Percentiles rank a stretch among this genome's conserved stretches.
Evolutionary conservation across 2,888 invertebrate species (phyloP).

Genomic region (Plagiodera versicolora): DNA sequence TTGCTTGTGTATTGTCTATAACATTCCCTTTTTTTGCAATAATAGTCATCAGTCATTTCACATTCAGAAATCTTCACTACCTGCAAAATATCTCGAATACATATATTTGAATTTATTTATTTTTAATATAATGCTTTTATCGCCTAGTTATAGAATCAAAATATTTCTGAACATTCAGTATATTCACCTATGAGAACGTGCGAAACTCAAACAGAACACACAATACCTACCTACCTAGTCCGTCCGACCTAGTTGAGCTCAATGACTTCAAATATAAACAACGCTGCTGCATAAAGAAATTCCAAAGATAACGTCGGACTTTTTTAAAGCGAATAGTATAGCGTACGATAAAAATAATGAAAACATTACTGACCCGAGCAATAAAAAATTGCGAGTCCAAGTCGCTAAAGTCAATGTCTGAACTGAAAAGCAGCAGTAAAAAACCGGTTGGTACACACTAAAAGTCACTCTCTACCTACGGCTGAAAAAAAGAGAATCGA

Average conservation of each 20-base stretch:
- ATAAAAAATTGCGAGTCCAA: slow-evolving; percentile 50
- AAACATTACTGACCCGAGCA: slow-evolving; percentile 54
- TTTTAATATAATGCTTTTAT: no score
- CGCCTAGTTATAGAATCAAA: no score
- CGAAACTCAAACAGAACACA: slow-evolving; percentile 32
- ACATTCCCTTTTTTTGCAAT: no score
- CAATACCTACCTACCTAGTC: slow-evolving; percentile 12
- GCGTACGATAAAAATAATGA: slow-evolving; percentile 53
- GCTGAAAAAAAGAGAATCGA: slow-evolving; percentile 43
- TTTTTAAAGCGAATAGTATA: slow-evolving; percentile 47
- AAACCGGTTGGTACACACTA: slow-evolving; percentile 49
- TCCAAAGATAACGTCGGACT: slow-evolving; percentile 36
- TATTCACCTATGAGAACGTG: slow-evolving; percentile 23
- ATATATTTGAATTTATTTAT: no score
- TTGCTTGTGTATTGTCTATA: no score
- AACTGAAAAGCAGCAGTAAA: slow-evolving; percentile 49
- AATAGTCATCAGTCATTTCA: no score
- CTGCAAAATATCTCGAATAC: no score
- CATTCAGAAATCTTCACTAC: no score
- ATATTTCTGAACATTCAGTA: neutral
- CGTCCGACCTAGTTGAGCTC: slow-evolving; percentile 22
- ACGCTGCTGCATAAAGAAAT: slow-evolving; percentile 31
- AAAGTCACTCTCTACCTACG: slow-evolving; percentile 45
- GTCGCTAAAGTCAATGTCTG: slow-evolving; percentile 43
- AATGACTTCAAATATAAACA: slow-evolving; percentile 36